These are phyloP conservation scores for Sciurus niger DNA, from an alignment of 2,113 vertebrate genomes.

Conservation along the genomic window DNA sequence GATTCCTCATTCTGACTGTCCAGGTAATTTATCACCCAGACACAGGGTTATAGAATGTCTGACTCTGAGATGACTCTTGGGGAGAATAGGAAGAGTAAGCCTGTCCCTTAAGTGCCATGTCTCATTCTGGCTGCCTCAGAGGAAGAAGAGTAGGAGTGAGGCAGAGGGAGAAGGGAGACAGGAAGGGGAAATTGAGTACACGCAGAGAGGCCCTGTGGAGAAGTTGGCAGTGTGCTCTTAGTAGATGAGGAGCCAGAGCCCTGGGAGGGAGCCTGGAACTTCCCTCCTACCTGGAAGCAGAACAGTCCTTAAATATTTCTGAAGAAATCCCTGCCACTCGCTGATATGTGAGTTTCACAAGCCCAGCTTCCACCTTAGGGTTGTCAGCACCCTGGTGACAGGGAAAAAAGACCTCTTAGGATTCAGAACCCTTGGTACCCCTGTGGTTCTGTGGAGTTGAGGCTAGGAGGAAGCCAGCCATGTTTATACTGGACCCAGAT, in stretches of 20 bases:
- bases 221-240: not conserved
- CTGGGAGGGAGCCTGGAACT: not conserved
- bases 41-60: constrained; percentile 42
- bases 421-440: not conserved
- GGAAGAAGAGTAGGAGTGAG: not conserved
- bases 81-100: not conserved
- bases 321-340: not conserved
- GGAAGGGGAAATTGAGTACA: not conserved
- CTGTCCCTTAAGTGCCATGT: not conserved
- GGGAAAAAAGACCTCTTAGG: not conserved
- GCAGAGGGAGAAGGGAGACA: not conserved
- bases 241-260: no score
- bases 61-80: constrained; percentile 40
- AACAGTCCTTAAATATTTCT: not conserved
- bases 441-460: not conserved
- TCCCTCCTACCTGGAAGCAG: not conserved
- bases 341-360: not conserved
- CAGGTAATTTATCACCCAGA: not conserved
- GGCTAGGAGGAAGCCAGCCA: not conserved
- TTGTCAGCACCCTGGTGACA: not conserved
- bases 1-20: not conserved
- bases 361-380: not conserved
- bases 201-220: rapidly evolving
- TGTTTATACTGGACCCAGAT: not conserved
- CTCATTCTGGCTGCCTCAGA: constrained; percentile 11